Evolutionary conservation across 2,888 invertebrate species (phyloP), one percentile per base, ranked within the genome.

Genomic region (Polia nebulosa): DNA sequence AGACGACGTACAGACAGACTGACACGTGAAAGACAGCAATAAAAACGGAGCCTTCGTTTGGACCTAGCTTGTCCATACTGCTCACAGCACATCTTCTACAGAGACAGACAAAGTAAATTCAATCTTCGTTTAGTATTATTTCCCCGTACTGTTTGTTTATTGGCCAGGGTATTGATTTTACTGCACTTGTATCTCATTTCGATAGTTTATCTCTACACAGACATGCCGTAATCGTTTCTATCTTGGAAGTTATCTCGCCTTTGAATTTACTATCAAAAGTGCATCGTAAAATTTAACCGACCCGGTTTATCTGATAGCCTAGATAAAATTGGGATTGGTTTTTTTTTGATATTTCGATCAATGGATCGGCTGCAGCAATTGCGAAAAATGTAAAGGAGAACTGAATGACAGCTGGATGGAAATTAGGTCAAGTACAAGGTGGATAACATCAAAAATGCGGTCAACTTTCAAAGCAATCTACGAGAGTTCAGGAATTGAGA

Each of bases 131-230:
- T 62, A 67, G 59, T 61, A 57, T 57, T 27, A 49, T 59, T 55
- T 73, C 51, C 67, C 29, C 44, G 39, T 20, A 36, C 41, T 52
- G 78, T 75, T 78, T 78, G 41, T 76, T 78, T 76, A 73, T 62
- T 34, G 51, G 22, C 20, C 13, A 45, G 68, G 55, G 55, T 78
- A 68, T 56, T 78, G 62, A 68, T 78, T 62, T 61, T 41, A 56
- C 61, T 73, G 53, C 78, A 78, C 61, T 55, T 73, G n/a, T 73
- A 77, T 75, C 64, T 77, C 36, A 56, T 53, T n/a, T 45, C 22
- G 66, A 72, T 67, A 72, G 51, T 36, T 39, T 47, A 61, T 65
- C 47, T 58, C 20, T 44, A 74, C 34, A 44, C 34, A 70, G 67
- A 67, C 58, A n/a, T n/a, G 29, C 25, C 3, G 39, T 61, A 45